Conservation (phyloP, 2,888 invertebrate genomes). For the Amphipyra berbera region DNA sequence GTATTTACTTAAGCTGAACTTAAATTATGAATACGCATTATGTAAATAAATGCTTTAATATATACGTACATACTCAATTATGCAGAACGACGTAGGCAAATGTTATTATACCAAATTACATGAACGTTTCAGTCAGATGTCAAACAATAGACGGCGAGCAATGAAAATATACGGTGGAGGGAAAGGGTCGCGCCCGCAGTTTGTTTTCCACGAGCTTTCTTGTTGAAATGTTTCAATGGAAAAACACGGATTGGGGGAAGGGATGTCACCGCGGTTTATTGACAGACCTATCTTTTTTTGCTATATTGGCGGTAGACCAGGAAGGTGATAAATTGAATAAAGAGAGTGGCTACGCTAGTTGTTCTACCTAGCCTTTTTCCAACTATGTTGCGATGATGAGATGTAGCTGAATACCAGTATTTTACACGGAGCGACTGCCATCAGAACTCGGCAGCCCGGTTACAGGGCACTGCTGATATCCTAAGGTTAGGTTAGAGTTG, state of each 20-base stretch:
- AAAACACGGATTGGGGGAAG: constrained; percentile 44
- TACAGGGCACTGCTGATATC: no score
- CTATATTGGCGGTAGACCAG: no score
- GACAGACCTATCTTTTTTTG: background rate
- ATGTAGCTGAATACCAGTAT: no score
- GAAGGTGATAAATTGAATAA: no score
- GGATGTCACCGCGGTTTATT: background rate
- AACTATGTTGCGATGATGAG: no score
- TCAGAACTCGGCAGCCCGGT: no score
- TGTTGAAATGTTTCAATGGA: constrained; percentile 38
- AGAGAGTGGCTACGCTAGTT: no score
- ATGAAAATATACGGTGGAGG: constrained; percentile 55
- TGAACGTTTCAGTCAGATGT: constrained; percentile 71
- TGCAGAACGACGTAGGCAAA: constrained; percentile 71
- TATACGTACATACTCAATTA: constrained; percentile 69
- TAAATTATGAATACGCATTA: constrained; percentile 51
- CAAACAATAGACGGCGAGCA: constrained; percentile 73
- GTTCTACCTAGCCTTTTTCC: no score
- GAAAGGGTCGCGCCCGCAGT: constrained; percentile 10
- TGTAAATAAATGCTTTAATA: constrained; percentile 61
- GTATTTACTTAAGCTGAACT: constrained; percentile 44
- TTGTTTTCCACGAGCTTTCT: constrained; percentile 9
- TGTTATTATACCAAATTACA: constrained; percentile 79
- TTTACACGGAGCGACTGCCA: no score
- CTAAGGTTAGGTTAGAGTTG: no score